Evolutionary conservation across 1,140 invertebrate genomes (phyloP), one percentile per base, ranked within the genome.

Genomic region (Cepaea nemoralis): DNA sequence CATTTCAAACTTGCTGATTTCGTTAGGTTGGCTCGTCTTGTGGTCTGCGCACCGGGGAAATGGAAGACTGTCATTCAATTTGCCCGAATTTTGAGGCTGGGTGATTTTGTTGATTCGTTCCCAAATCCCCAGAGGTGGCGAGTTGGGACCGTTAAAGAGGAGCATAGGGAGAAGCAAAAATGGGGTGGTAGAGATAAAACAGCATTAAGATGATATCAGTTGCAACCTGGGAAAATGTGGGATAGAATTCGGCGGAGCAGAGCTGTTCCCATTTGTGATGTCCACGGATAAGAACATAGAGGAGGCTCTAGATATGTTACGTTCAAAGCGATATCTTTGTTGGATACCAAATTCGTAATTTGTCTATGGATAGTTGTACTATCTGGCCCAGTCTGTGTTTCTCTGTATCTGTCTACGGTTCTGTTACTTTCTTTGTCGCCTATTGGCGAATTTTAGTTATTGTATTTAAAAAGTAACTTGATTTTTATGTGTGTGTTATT

Each of bases 31-130:
- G 6, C 2, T 63, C 59, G n/a, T 63, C 59, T 63, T 63, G 59
- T 63, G 27, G 59, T 16, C 33, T 63, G 59, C 22, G 12, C 59
- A 31, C 59, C 1, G 6, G 59, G 59, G 59, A 63, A 63, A 63
- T 63, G 27, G 59, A 63, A 63, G 59, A 63, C n/a, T 16, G 6
- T 63, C 59, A 63, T 63, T 31, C n/a, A 63, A 63, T 63, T 63
- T 63, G 59, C 16, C 59, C n/a, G 27, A 27, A 31, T 63, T 63
- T 63, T 27, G 59, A 63, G 59, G n/a, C 27, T 63, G 2, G 59
- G 33, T 63, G 59, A 63, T 63, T 63, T 31, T 63, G 59, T 31
- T 63, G 59, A 63, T 63, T 63, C 59, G 59, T 31, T 63, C 27
- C 1, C n/a, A 31, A 6, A 6, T 63, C 59, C n/a, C 59, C 33